Evolutionary conservation across 2,888 invertebrate genomes (phyloP), one percentile per base, ranked within the genome.

Genomic region (Orthosia gracilis): DNA sequence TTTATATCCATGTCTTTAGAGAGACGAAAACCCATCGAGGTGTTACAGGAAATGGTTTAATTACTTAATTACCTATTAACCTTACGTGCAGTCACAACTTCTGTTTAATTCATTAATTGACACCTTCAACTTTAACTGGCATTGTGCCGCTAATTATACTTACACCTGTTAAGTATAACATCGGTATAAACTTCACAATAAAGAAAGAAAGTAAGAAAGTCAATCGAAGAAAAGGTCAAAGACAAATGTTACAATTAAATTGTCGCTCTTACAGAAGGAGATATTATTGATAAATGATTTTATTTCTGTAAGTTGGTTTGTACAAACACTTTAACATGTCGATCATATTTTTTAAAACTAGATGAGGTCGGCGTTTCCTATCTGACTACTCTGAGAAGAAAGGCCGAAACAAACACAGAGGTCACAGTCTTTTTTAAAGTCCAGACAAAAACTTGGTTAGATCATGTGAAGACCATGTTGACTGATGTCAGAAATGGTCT

Each of bases 121-220:
- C 45, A 70, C 73, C 78, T 82, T 82, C 82, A 80, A 80, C 82
- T 80, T 80, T 77, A 76, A 57, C 55, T 64, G 82, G 21, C 71
- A 77, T 61, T 80, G 21, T 47, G 40, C 12, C 52, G 66, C 69
- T 73, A 49, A 66, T 79, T 62, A 49, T 4, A 13, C 50, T 64
- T 45, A 66, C 55, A 71, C 65, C 45, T 15, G 7, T 18, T 21
- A 67, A 55, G 40, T 54, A 73, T 73, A 61, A 59, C 63, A 54
- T 55, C 50, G 9, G 13, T n/a, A 45, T 58, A 26, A 54, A 63
- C 59, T 58, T 61, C 17, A 63, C 15, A 63, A 55, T 59, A 57
- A 54, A 55, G 21, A 45, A 23, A 23, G 31, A 70, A 26, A 52
- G 50, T 15, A 68, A 75, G 75, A 79, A 80, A 70, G 73, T 69